Evolutionary conservation across 2,888 invertebrate genomes (phyloP), one percentile per base, ranked within the genome.

Genomic region (Ligdia adustata): DNA sequence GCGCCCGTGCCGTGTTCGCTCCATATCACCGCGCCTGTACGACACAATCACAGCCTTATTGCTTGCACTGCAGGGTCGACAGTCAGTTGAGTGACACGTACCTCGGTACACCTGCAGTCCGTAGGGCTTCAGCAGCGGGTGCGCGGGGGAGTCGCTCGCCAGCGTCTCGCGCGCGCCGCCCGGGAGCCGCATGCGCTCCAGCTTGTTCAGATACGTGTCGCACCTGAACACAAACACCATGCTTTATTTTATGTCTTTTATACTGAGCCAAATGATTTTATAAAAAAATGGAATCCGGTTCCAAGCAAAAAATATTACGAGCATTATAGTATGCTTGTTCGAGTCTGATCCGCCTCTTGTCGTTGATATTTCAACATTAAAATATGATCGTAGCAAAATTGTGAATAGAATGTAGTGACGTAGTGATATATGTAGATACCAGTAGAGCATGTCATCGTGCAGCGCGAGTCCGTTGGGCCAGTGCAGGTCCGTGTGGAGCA

Each of bases 391-490:
- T n/a, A n/a, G n/a, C n/a, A n/a, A n/a, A n/a, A n/a, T n/a, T n/a
- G n/a, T n/a, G n/a, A n/a, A n/a, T n/a, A n/a, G n/a, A n/a, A n/a
- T n/a, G n/a, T 27, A 3, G 12, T 11, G 5, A 3, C 12, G 9
- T 3, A 3, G 16, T n/a, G 3, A 14, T 9, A 35, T 34, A 24
- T 15, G n/a, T n/a, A n/a, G n/a, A n/a, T n/a, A 55, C 86, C 87
- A 87, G 72, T 85, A 87, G 4, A 89, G 79, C 34, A 50, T 45
- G 49, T 57, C 63, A n/a, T 42, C 48, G 46, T 74, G 54, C 35
- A 84, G 57, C 39, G 93, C 93, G 37, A 97, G 90, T 5, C 96
- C 96, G 66, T 92, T 93, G 2, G 96, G 96, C 95, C 95, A 96
- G 67, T 92, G 91, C 52, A 95, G 82, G 24, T 83, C 82, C 0